Conservation (phyloP, 2,113 vertebrate genomes). For the Rhinolophus ferrumequinum region DNA sequence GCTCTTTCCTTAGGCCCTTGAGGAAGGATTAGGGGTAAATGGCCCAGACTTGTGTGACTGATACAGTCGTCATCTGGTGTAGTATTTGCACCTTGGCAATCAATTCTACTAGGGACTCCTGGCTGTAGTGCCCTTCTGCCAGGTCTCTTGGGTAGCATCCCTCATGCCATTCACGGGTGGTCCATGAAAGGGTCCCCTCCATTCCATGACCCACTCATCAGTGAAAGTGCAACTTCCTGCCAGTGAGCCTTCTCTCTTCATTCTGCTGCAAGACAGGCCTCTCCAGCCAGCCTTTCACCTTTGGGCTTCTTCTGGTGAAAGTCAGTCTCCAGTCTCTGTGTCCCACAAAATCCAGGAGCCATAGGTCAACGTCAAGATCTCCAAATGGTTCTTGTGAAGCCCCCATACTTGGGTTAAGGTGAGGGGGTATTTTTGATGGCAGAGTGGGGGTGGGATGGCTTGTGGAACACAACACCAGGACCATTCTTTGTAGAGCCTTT, state of each 20-base stretch:
- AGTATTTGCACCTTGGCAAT: neutral
- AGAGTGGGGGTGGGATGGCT: neutral
- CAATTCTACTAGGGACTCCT: neutral
- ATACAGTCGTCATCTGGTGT: neutral
- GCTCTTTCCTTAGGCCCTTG: neutral
- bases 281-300: neutral
- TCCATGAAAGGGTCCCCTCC: neutral
- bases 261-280: neutral
- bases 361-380: neutral
- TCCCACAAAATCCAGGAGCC: neutral
- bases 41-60: neutral
- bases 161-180: neutral
- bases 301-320: neutral
- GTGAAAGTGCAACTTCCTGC: neutral
- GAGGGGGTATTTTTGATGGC: neutral
- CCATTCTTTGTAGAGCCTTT: neutral
- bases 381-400: neutral
- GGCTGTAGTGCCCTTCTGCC: neutral
- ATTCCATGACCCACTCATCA: neutral
- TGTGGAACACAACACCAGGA: neutral
- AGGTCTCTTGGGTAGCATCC: neutral
- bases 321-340: neutral
- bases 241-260: neutral
- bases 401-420: neutral
- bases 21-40: neutral